phyloP scores from a whole-genome alignment of 2,113 vertebrate genomes.

The Nymphicus hollandicus region DNA sequence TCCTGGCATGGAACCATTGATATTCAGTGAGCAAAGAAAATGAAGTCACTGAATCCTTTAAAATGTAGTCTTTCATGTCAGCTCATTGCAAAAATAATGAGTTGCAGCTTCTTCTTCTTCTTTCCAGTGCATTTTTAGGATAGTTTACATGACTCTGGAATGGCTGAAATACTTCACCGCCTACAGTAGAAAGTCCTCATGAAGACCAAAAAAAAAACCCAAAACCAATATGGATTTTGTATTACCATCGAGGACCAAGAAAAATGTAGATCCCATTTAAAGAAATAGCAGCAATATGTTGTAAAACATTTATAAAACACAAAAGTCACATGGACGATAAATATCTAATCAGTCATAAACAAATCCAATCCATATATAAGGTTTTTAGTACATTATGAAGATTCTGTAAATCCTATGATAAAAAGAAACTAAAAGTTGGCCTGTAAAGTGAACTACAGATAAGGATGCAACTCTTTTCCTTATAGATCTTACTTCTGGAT shows the following conservation, averaged over 20 bases:
- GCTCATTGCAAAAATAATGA: slow-evolving; percentile 39
- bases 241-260: neutral
- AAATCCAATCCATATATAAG: neutral
- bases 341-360: neutral
- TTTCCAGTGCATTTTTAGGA: slow-evolving; percentile 75
- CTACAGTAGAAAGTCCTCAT: slow-evolving; percentile 72
- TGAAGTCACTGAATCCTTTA: slow-evolving; percentile 19
- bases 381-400: neutral
- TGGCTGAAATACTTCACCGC: slow-evolving; percentile 77
- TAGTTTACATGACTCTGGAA: slow-evolving; percentile 79
- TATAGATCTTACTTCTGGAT: neutral
- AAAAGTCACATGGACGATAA: neutral
- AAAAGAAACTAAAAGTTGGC: neutral
- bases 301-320: neutral
- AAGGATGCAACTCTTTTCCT: neutral
- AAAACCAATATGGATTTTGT: neutral
- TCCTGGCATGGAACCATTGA: slow-evolving; percentile 3
- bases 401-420: neutral
- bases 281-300: neutral
- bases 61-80: slow-evolving; percentile 52
- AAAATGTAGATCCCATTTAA: neutral
- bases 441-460: neutral
- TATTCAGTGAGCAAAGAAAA: slow-evolving; percentile 34
- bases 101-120: slow-evolving; percentile 54
- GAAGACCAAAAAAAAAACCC: neutral